Conservation (phyloP, 2,113 vertebrate species). For the Oryzias javanicus region DNA sequence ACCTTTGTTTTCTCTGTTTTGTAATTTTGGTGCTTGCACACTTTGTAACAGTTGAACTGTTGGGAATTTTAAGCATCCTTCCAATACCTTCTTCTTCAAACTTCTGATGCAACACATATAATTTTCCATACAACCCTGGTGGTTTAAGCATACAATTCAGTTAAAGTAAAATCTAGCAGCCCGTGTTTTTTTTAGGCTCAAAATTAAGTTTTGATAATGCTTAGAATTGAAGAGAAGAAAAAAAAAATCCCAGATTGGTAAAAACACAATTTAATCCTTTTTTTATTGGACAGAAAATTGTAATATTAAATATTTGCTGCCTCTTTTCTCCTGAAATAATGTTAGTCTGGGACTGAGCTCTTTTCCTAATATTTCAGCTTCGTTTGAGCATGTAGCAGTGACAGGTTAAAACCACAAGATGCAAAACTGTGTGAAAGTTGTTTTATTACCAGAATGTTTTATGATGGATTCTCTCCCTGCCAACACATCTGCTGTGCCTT, state of each 20-base stretch:
- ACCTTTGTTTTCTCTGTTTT: constrained; percentile 17
- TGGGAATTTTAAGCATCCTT: constrained; percentile 26
- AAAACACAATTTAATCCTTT: no score
- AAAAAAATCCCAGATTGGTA: no score
- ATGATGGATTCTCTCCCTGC: constrained; percentile 66
- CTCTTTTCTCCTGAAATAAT: constrained; percentile 12
- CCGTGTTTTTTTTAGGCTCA: constrained; percentile 18
- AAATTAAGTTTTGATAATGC: not conserved
- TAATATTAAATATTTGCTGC: no score
- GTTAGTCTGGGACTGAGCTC: constrained; percentile 12
- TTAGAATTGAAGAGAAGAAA: not conserved
- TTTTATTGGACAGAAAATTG: no score
- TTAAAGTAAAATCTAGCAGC: not conserved
- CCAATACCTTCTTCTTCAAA: constrained; percentile 12
- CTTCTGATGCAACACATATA: constrained; percentile 4
- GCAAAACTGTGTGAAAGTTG: constrained; percentile 43
- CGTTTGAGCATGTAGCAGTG: constrained; percentile 61
- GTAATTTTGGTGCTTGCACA: constrained; percentile 36
- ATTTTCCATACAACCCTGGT: constrained; percentile 34
- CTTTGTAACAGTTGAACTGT: constrained; percentile 72
- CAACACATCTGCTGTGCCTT: constrained; percentile 80
- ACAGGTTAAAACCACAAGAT: constrained; percentile 42
- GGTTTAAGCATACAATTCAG: constrained; percentile 41
- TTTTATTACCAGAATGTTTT: constrained; percentile 72
- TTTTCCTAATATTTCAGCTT: constrained; percentile 13